Conservation (phyloP, 2,797 vertebrate species). For the Rousettus madagascariensis region DNA sequence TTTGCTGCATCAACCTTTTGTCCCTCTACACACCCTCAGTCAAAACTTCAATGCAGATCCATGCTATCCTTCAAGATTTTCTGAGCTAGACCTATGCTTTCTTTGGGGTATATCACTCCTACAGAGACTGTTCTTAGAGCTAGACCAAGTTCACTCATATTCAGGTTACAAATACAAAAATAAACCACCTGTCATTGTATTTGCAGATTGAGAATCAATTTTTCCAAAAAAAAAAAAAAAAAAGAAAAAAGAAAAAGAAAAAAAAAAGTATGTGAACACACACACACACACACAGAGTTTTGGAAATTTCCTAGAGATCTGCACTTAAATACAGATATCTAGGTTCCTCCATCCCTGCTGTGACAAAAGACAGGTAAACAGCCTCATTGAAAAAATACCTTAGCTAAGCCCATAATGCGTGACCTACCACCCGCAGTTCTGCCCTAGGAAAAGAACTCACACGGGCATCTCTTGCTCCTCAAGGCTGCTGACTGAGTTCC, state of each 20-base stretch:
- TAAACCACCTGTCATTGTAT: neutral
- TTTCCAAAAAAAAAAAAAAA: neutral
- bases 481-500: neutral
- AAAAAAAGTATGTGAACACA: neutral
- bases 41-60: neutral
- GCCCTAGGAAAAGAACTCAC: neutral
- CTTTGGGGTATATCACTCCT: neutral
- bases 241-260: no score
- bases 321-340: neutral
- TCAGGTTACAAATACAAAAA: neutral
- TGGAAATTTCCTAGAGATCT: neutral
- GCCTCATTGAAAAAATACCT: neutral
- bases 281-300: neutral
- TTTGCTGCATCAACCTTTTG: neutral
- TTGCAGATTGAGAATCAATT: neutral
- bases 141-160: neutral
- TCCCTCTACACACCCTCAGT: neutral
- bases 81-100: neutral
- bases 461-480: neutral
- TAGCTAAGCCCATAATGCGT: neutral
- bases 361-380: neutral
- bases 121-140: neutral
- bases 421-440: neutral
- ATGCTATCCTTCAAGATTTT: neutral
- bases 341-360: neutral